Evolutionary conservation across 1,140 invertebrate species (phyloP).

Genomic region (Hycleus cichorii): DNA sequence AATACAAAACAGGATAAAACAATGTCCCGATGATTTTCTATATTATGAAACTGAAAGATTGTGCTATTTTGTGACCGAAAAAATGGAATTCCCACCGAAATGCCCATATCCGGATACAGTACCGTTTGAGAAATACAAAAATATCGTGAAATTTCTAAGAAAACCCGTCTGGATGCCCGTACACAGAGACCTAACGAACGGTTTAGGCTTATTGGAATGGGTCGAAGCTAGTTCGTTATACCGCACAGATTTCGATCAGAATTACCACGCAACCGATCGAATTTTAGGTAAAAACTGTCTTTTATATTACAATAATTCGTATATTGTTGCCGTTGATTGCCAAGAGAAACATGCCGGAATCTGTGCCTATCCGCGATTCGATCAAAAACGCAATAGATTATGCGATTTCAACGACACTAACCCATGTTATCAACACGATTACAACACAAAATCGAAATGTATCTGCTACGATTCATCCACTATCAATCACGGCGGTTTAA

Average conservation of each 20-base stretch:
- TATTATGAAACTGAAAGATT: background rate
- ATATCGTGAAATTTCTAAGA: background rate
- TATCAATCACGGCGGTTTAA: background rate
- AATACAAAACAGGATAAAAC: background rate
- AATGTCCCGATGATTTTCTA: background rate
- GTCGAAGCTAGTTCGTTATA: background rate
- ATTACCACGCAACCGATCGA: background rate
- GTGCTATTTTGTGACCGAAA: background rate
- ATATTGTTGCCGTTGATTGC: background rate
- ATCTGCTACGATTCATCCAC: background rate
- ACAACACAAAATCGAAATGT: background rate
- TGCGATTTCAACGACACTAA: background rate
- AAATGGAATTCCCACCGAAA: background rate
- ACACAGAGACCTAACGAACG: background rate
- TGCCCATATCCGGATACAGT: background rate
- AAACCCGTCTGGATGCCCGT: constrained; percentile 11
- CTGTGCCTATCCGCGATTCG: background rate
- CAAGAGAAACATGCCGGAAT: background rate
- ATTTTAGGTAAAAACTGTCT: constrained; percentile 3
- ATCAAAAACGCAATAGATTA: background rate
- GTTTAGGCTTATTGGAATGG: constrained; percentile 3
- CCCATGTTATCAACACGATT: background rate
- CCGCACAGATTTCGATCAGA: background rate
- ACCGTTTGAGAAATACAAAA: constrained; percentile 1
- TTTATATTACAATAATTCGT: background rate